A percentile compares a stretch with the other conserved stretches of the same genome.
These are phyloP conservation scores for Esox niger DNA, from an alignment of 2,113 vertebrate genomes.

Conservation along the genomic window DNA sequence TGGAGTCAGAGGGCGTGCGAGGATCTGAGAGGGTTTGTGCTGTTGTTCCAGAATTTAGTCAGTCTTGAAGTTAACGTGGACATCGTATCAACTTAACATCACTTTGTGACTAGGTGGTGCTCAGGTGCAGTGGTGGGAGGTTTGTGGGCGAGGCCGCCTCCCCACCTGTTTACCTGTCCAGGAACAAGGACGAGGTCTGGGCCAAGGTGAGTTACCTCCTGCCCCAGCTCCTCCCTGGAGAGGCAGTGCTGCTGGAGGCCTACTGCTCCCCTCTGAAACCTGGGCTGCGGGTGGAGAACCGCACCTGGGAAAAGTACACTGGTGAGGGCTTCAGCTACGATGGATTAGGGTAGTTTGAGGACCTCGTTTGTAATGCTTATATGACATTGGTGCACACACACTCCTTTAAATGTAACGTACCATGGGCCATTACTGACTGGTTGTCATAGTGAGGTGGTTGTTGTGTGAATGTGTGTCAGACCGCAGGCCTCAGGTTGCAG, in stretches of 20 bases:
- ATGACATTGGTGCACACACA: too few relatives aligned
- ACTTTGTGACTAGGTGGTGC: constrained; percentile 51
- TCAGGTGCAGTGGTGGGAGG: constrained; percentile 55
- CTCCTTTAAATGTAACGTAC: background rate
- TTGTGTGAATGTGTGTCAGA: constrained; percentile 19
- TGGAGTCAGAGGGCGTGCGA: constrained; percentile 59
- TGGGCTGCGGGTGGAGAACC: background rate
- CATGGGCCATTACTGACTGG: background rate
- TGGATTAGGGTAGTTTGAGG: background rate
- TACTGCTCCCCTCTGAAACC: constrained; percentile 51
- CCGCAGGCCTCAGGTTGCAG: constrained; percentile 30
- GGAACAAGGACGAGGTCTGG: constrained; percentile 38
- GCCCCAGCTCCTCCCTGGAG: constrained; percentile 65
- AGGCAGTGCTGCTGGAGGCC: constrained; percentile 65
- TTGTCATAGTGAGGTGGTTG: constrained; percentile 5
- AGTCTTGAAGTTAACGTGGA: background rate
- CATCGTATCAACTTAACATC: background rate
- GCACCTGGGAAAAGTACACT: constrained; percentile 35
- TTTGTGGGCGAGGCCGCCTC: constrained; percentile 43
- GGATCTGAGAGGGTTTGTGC: constrained; percentile 31
- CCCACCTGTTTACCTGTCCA: constrained; percentile 35
- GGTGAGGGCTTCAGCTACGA: constrained; percentile 4
- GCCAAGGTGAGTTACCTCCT: constrained; percentile 38
- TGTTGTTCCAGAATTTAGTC: background rate
- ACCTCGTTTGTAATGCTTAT: too few relatives aligned